Evolutionary conservation across 2,888 invertebrate species (phyloP), one percentile per base, ranked within the genome.

Genomic region (Drosophila niveifrons): DNA sequence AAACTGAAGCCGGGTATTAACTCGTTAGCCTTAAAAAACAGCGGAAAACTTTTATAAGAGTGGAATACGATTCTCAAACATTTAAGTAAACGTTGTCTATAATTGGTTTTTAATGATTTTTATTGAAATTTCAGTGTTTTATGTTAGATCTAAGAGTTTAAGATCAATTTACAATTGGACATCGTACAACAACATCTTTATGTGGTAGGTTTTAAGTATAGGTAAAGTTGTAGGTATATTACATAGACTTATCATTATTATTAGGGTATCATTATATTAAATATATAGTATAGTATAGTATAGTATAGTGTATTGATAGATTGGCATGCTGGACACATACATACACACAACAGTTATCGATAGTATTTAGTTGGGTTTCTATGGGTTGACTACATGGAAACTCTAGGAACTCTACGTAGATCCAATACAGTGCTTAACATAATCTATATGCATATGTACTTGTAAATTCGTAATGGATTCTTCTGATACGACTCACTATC

Each of bases 121-220:
- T 88, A 77, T 88, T 88, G 79, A 75, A 77, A 67, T 75, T 55
- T 72, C 34, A 57, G 31, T 64, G 34, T 29, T 51, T 29, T 28
- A 10, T 34, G 56, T 34, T 56, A 46, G 71, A 78, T 77, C 88
- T 82, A 82, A 56, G 62, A 66, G 34, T 75, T 66, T 66, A 77
- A 84, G 82, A 88, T 87, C 77, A 87, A 87, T 89, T 87, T 87
- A 87, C 88, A 87, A 67, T 82, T 82, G 82, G 83, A 89, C 78
- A 89, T 88, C 75, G 83, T 88, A 85, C 86, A 85, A 89, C 88
- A 88, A 88, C 72, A 82, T 85, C 78, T 50, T 65, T 71, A 65
- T 62, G 62, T 29, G 59, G 58, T 50, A 46, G 28, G 29, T 66
- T 67, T 67, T 70, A 29, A 34, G 34, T 51, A 46, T 72, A 77